phyloP scores from a whole-genome alignment of 2,888 invertebrate species.

The Microdon myrmicae region DNA sequence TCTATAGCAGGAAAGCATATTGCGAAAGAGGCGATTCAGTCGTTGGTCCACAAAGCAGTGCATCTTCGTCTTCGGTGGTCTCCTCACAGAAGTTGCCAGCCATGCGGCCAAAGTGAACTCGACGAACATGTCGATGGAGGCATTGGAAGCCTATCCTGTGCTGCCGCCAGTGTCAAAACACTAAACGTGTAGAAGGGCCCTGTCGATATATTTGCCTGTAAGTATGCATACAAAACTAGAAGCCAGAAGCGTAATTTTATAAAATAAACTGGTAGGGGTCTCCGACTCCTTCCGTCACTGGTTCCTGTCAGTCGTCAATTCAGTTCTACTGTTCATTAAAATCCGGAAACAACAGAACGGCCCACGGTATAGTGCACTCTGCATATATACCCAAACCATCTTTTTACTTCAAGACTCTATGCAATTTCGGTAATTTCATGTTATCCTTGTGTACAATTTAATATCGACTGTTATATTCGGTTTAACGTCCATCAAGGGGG shows the following conservation, averaged over 20 bases:
- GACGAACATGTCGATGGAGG: too few relatives aligned
- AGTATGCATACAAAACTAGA: slow-evolving; percentile 36
- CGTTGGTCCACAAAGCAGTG: slow-evolving; percentile 32
- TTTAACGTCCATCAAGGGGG: too few relatives aligned
- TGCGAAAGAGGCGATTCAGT: slow-evolving; percentile 34
- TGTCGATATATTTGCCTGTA: slow-evolving; percentile 42
- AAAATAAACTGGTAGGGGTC: slow-evolving; percentile 28
- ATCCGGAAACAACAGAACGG: slow-evolving; percentile 30
- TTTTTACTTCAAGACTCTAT: slow-evolving; percentile 9
- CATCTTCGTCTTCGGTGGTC: too few relatives aligned
- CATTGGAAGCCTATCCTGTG: too few relatives aligned
- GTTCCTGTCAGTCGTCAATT: slow-evolving; percentile 10
- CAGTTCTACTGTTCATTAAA: slow-evolving; percentile 34
- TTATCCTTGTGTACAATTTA: slow-evolving; percentile 19
- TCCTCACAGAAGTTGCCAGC: too few relatives aligned
- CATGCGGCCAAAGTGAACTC: too few relatives aligned
- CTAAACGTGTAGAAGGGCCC: slow-evolving; percentile 19
- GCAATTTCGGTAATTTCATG: slow-evolving; percentile 35
- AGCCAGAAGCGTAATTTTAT: slow-evolving; percentile 39
- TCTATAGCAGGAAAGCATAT: slow-evolving; percentile 22
- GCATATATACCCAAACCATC: neutral
- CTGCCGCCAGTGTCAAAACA: too few relatives aligned
- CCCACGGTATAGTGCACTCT: slow-evolving; percentile 27
- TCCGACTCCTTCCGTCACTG: neutral
- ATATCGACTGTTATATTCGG: slow-evolving; percentile 3